These are phyloP conservation scores for Diaperis boleti DNA, from an alignment of 2,888 invertebrate species.

Conservation along the genomic window DNA sequence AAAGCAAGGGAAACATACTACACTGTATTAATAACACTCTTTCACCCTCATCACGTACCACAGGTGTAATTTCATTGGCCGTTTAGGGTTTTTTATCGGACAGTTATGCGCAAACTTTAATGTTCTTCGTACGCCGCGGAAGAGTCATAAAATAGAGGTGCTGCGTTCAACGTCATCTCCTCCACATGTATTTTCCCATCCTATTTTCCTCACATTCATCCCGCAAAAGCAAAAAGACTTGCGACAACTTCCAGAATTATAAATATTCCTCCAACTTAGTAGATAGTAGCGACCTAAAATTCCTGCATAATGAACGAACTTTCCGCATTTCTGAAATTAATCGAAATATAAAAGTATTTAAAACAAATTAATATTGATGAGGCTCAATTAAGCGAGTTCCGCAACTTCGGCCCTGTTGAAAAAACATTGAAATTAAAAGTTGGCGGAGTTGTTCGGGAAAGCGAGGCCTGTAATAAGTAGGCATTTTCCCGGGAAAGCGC, in stretches of 20 bases:
- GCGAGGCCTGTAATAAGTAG: not conserved
- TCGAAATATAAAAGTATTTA: constrained; percentile 40
- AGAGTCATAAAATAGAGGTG: constrained; percentile 39
- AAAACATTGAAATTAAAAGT: constrained; percentile 31
- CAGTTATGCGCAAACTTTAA: constrained; percentile 56
- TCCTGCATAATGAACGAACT: constrained; percentile 12
- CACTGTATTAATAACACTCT: constrained; percentile 44
- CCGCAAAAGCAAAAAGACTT: constrained; percentile 25
- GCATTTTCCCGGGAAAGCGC: constrained; percentile 19
- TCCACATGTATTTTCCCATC: constrained; percentile 15
- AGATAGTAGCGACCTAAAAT: not conserved
- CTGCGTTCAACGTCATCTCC: constrained; percentile 37
- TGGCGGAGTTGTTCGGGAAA: not conserved
- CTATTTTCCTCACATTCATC: not conserved
- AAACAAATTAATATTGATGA: constrained; percentile 43
- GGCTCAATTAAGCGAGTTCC: constrained; percentile 29
- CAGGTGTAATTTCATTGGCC: constrained; percentile 53
- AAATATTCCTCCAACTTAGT: constrained; percentile 4
- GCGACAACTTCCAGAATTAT: constrained; percentile 1
- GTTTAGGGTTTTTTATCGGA: constrained; percentile 54
- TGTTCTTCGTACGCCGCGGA: constrained; percentile 46
- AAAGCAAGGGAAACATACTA: constrained; percentile 10
- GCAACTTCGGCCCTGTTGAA: constrained; percentile 9
- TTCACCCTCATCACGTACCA: constrained; percentile 49
- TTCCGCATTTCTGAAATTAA: constrained; percentile 21